Base-by-base conservation (phyloP, 2,888 invertebrate genomes). In the Drosophila koepferae region DNA sequence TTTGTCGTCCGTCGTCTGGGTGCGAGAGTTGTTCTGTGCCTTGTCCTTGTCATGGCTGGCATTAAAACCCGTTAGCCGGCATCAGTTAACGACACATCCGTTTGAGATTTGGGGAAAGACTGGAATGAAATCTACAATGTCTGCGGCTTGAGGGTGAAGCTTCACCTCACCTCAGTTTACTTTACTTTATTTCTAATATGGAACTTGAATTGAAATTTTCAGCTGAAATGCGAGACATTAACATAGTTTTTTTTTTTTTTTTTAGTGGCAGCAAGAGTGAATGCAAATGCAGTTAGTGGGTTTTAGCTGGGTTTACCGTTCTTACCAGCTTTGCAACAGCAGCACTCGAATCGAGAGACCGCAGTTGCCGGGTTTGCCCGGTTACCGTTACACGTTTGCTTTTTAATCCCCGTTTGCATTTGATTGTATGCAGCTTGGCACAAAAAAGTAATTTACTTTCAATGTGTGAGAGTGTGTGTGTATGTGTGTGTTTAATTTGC, bases 351-450 rank as follows among this genome's bases (percentile, higher is more conserved):
- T 72, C 64, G 59, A 59, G 48, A 31, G 31, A 63, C 69, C 76
- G 55, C 78, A 74, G 71, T 49, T 67, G 65, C 60, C 63, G 43
- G 63, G 60, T 68, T 49, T 41, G 55, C 65, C 28, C 63, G 68
- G 75, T 81, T 77, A 80, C 86, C 58, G 66, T 63, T 75, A 69
- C 78, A 78, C 66, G 82, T 75, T 77, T 88, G 88, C 75, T 83
- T 87, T 87, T 86, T 90, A 87, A 90, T 90, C 86, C 83, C 83
- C 76, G 59, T 82, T 82, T 88, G 77, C 88, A 86, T 89, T 87
- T 89, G 83, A 88, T 86, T 88, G 85, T 86, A 72, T 89, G 85
- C 82, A 89, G 82, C 78, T 89, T 86, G 78, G 60, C 46, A 72
- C 70, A 84, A 80, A 75, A 82, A 85, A 85, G 82, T 86, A 89